phyloP scores from a whole-genome alignment of 2,113 vertebrate species.

The Pseudonaja textilis region DNA sequence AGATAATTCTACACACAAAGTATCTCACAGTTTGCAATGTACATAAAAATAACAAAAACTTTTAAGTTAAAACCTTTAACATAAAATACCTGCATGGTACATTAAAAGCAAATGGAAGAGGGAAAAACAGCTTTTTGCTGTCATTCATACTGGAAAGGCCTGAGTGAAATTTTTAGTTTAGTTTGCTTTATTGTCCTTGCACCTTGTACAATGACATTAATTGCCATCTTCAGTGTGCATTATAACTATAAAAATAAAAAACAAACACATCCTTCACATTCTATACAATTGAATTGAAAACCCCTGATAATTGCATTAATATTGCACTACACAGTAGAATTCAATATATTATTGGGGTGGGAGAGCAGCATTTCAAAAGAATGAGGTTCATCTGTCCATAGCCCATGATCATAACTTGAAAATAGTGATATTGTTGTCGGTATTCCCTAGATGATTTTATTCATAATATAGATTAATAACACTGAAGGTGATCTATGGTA shows the following conservation, averaged over 20 bases:
- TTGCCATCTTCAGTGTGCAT: too few species aligned
- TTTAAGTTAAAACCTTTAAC: neutral
- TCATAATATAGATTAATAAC: neutral
- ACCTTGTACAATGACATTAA: too few species aligned
- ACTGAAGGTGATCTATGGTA: neutral
- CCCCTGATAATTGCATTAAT: too few species aligned
- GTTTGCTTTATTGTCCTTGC: too few species aligned
- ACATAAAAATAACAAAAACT: neutral
- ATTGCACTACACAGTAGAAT: too few species aligned
- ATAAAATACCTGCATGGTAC: neutral
- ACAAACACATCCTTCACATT: too few species aligned
- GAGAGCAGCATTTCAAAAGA: neutral
- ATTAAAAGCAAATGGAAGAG: neutral
- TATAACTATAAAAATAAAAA: too few species aligned
- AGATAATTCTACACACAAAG: neutral
- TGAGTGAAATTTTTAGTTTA: neutral
- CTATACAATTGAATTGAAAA: too few species aligned
- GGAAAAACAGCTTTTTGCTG: neutral
- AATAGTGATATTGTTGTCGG: neutral
- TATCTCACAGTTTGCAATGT: neutral
- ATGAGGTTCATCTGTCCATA: neutral
- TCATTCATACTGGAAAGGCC: neutral
- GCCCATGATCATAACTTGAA: neutral
- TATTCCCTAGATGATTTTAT: neutral
- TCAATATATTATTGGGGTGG: neutral